These are phyloP conservation scores for Tragelaphus strepsiceros DNA, from an alignment of 2,113 vertebrate genomes.

Conservation along the genomic window DNA sequence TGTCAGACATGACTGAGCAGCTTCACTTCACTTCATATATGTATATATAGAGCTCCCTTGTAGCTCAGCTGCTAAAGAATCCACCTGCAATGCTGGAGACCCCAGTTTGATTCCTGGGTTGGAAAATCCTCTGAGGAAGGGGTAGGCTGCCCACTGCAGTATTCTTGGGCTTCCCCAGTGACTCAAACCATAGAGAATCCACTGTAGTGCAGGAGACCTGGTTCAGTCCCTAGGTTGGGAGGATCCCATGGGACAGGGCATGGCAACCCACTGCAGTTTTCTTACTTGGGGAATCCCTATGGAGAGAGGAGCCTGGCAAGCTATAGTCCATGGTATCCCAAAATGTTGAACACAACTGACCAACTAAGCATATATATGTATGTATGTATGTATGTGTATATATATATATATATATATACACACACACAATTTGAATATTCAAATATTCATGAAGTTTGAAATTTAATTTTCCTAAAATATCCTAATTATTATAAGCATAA, in stretches of 20 bases:
- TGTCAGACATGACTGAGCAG: not conserved
- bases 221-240: not conserved
- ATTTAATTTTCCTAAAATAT: not conserved
- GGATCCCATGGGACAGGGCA: not conserved
- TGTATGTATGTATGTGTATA: rapidly evolving
- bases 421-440: not conserved
- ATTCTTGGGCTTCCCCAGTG: not conserved
- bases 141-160: not conserved
- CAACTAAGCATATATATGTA: not conserved
- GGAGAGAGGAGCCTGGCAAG: not conserved
- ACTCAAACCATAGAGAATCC: not conserved
- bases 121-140: not conserved
- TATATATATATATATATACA: too few relatives aligned
- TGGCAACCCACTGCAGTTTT: not conserved
- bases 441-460: not conserved
- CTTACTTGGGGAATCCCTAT: not conserved
- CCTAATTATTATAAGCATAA: not conserved
- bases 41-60: not conserved
- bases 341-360: not conserved
- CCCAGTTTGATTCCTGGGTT: not conserved
- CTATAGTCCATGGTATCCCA: not conserved
- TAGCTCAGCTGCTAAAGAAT: not conserved
- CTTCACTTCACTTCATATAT: not conserved
- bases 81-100: not conserved
- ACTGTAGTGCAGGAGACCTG: not conserved